Base-by-base conservation (phyloP, 30 jellyfish, hydroid and myxozoan species). In the Cassiopea xamachana region DNA sequence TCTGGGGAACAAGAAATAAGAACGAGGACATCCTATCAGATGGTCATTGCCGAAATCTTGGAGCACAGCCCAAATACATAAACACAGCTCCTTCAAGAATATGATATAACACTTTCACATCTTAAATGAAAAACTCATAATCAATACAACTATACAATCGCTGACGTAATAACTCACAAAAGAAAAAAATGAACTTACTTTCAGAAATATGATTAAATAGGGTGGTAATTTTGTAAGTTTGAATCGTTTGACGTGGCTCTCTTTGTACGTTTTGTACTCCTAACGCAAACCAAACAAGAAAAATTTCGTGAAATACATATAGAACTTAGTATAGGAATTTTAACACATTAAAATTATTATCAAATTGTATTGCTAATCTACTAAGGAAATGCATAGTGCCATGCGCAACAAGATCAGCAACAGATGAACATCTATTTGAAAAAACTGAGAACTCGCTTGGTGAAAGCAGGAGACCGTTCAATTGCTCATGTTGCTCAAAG, bases 181-280 rank as follows among this genome's bases (percentile, higher is more conserved):
- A 27, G 39, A 27, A 27, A 55, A 55, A 55, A 16, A n/a, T 16
- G 14, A 1, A 16, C 89, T 59, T 46, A 94, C 98, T 97, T 97
- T 97, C 14, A 97, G 73, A 61, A 82, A 93, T 58, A 97, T 81
- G 48, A 97, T 93, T 69, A 97, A 83, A 83, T 97, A 97, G 1
- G 91, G 93, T n/a, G 99, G 99, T 47, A 97, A 87, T 69, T 93
- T 92, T 58, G 97, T 86, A 71, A 97, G 90, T 46, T 75, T 67
- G 76, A 97, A 97, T 77, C 97, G 86, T 85, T 97, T 97, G 19
- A 97, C 95, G 47, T 88, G 82, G 48, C 86, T 88, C 69, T 96
- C 99, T 85, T 97, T 82, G 91, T 97, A 97, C 2, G 98, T 97
- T 79, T 92, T 92, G 89, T 92, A 92, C 77, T 92, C 99, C 98